phyloP scores from a whole-genome alignment of 2,113 vertebrate genomes.

The Tragelaphus buxtoni region DNA sequence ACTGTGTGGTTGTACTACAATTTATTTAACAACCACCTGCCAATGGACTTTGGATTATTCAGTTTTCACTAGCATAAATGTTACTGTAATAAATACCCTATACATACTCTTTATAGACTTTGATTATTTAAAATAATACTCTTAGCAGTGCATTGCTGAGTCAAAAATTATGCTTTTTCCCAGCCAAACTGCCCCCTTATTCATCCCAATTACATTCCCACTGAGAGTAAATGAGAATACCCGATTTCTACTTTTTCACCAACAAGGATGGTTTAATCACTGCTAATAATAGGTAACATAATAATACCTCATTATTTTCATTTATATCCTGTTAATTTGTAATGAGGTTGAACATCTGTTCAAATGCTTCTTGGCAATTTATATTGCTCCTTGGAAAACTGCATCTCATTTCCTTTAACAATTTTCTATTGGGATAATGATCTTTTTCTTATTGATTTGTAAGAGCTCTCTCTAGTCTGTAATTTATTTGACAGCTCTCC shows the following conservation, averaged over 20 bases:
- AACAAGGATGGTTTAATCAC: neutral
- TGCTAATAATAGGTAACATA: neutral
- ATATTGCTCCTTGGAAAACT: neutral
- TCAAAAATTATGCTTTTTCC: neutral
- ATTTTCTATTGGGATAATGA: neutral
- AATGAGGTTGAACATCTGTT: neutral
- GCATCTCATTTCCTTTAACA: neutral
- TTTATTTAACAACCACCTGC: neutral
- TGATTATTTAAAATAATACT: neutral
- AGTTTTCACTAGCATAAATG: neutral
- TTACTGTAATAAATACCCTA: neutral
- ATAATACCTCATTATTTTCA: constrained; percentile 9
- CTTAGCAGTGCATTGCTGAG: neutral
- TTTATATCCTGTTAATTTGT: neutral
- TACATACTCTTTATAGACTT: neutral
- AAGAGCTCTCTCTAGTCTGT: neutral
- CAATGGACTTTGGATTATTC: neutral
- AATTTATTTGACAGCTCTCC: neutral
- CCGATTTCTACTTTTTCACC: neutral
- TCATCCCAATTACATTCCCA: neutral
- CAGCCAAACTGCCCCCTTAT: neutral
- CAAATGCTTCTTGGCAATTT: neutral
- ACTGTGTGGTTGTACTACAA: neutral
- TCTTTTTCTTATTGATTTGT: neutral
- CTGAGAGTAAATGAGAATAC: neutral